phyloP scores from a whole-genome alignment of 2,113 vertebrate species.

The Daboia siamensis region DNA sequence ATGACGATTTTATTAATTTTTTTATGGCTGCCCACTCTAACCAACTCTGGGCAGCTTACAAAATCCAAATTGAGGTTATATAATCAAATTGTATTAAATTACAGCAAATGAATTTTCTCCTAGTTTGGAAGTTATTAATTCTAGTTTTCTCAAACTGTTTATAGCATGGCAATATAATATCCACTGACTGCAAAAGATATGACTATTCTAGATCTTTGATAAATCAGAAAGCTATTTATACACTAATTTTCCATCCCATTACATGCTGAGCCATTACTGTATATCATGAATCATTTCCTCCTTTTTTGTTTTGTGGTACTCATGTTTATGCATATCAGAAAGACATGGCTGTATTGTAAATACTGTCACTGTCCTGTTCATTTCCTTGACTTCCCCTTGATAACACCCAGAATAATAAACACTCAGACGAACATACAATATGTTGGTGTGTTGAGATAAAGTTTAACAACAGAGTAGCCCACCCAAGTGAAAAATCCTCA shows the following conservation, averaged over 20 bases:
- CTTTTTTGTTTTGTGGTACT: neutral
- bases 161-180: neutral
- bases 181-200: neutral
- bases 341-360: neutral
- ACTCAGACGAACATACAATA: neutral
- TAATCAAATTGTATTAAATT: neutral
- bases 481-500: neutral
- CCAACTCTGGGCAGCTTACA: neutral
- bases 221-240: neutral
- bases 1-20: neutral
- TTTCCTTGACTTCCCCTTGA: neutral
- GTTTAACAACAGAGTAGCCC: neutral
- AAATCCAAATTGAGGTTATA: neutral
- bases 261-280: neutral
- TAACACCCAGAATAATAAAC: neutral
- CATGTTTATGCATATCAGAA: neutral
- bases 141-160: neutral
- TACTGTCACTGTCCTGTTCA: neutral
- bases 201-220: neutral
- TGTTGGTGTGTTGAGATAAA: neutral
- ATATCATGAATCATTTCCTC: slow-evolving; percentile 15
- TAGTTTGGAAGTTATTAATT: neutral
- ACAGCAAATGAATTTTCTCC: neutral
- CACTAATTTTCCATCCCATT: neutral
- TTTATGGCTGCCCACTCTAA: neutral